Conservation (phyloP, 2,888 invertebrate genomes). For the Geophilus truncorum region DNA sequence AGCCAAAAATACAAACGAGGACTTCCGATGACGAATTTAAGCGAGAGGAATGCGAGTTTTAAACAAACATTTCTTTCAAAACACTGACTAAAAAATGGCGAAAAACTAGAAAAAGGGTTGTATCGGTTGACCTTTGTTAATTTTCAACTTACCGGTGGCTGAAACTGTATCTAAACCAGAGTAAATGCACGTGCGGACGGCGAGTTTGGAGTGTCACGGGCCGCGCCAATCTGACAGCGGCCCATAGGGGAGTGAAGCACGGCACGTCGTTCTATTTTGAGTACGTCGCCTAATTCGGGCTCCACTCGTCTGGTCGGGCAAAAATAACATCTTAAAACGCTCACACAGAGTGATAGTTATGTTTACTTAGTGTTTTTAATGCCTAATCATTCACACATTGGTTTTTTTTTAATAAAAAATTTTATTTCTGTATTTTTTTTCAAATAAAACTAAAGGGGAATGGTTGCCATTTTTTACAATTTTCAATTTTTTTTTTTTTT, state of each 20-base stretch:
- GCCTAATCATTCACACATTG: neutral
- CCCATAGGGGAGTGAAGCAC: conserved; percentile 19
- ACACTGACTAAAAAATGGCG: neutral
- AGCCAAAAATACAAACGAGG: conserved; percentile 24
- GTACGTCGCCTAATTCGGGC: conserved; percentile 27
- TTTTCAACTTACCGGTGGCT: neutral
- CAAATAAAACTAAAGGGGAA: neutral
- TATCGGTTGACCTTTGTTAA: neutral
- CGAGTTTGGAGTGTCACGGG: neutral
- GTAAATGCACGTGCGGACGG: neutral
- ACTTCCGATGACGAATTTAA: neutral
- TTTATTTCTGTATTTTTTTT: neutral
- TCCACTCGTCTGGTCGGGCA: conserved; percentile 4
- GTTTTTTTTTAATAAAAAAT: neutral
- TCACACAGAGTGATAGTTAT: neutral
- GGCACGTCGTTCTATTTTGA: conserved; percentile 27
- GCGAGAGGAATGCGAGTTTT: neutral
- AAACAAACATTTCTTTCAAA: neutral
- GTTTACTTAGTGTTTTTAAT: neutral
- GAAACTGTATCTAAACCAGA: neutral
- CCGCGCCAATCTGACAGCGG: neutral
- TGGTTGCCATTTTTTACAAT: neutral
- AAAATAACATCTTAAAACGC: neutral
- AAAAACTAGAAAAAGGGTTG: neutral
- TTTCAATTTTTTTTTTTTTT: neutral